A percentile compares a stretch with the other conserved stretches of the same genome.
Conservation (phyloP, 2,113 vertebrate genomes). For the Ornithorhynchus anatinus region DNA sequence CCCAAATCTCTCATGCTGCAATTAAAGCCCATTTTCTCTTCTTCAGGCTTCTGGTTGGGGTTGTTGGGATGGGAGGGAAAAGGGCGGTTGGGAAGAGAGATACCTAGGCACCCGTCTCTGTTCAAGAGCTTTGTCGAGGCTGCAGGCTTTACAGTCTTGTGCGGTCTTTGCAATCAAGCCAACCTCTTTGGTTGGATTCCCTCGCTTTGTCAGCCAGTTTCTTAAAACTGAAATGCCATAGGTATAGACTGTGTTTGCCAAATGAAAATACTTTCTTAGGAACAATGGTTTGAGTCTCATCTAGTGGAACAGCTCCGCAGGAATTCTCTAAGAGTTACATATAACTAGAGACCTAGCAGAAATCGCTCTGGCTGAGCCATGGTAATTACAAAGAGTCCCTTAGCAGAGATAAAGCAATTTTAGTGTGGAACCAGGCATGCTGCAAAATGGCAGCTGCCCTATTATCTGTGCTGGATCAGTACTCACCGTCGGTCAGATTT, state of each 20-base stretch:
- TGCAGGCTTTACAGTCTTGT: too few relatives aligned
- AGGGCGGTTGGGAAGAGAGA: too few relatives aligned
- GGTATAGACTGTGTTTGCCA: neutral
- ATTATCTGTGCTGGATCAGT: neutral
- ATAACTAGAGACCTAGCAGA: neutral
- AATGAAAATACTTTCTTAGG: neutral
- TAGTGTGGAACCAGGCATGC: neutral
- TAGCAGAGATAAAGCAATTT: neutral
- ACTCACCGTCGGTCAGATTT: neutral
- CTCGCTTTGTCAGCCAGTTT: neutral
- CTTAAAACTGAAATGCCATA: accelerated
- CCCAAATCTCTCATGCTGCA: too few relatives aligned
- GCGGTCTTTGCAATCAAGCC: neutral
- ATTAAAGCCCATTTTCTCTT: too few relatives aligned
- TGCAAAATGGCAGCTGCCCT: neutral
- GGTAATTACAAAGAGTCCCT: accelerated
- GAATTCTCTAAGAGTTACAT: neutral
- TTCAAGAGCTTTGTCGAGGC: too few relatives aligned
- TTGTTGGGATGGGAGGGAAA: too few relatives aligned
- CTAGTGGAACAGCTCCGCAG: neutral
- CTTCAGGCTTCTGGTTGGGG: too few relatives aligned
- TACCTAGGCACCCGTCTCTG: too few relatives aligned
- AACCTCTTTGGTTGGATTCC: neutral
- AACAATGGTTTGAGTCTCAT: neutral
- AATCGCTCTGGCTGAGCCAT: neutral